Evolutionary conservation across 1,140 invertebrate species (phyloP).

Genomic region (Patella vulgata): DNA sequence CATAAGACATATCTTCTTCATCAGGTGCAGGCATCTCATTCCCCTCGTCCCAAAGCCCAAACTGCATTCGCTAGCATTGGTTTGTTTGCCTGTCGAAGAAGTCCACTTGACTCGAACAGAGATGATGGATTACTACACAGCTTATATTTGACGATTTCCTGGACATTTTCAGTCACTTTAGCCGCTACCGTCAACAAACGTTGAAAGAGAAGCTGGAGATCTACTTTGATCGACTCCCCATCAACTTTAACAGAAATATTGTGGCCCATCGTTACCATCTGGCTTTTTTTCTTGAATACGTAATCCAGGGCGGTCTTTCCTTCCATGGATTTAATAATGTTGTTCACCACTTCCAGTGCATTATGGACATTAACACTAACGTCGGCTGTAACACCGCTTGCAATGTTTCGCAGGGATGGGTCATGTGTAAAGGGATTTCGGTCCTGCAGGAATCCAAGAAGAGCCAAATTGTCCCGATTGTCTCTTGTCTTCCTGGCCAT

Average conservation of each 20-base stretch:
- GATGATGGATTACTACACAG: constrained; percentile 10
- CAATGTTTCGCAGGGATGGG: constrained; percentile 22
- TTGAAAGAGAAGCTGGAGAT: constrained; percentile 11
- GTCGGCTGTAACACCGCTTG: constrained; percentile 23
- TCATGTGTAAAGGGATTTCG: no score
- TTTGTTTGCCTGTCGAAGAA: constrained; percentile 6
- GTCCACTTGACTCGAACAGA: constrained; percentile 11
- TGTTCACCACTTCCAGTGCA: constrained; percentile 11
- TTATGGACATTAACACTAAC: constrained; percentile 29
- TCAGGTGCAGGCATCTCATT: background rate
- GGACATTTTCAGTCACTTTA: background rate
- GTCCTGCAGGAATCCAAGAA: constrained; percentile 6
- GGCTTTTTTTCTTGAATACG: constrained; percentile 23
- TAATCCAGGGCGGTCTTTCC: constrained; percentile 12
- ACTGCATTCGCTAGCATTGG: constrained; percentile 6
- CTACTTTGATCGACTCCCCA: constrained; percentile 1
- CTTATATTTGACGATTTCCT: constrained; percentile 7
- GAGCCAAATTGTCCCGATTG: constrained; percentile 10
- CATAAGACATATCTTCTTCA: background rate
- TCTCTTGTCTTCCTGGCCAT: constrained; percentile 13
- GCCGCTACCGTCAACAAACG: constrained; percentile 9
- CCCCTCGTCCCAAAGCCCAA: background rate
- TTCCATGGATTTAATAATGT: constrained; percentile 19
- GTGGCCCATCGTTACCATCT: constrained; percentile 19
- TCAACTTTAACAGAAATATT: constrained; percentile 6